A percentile compares a stretch with the other conserved stretches of the same genome.
Conservation (phyloP, 1,140 invertebrate genomes). For the Oscheius sp. region DNA sequence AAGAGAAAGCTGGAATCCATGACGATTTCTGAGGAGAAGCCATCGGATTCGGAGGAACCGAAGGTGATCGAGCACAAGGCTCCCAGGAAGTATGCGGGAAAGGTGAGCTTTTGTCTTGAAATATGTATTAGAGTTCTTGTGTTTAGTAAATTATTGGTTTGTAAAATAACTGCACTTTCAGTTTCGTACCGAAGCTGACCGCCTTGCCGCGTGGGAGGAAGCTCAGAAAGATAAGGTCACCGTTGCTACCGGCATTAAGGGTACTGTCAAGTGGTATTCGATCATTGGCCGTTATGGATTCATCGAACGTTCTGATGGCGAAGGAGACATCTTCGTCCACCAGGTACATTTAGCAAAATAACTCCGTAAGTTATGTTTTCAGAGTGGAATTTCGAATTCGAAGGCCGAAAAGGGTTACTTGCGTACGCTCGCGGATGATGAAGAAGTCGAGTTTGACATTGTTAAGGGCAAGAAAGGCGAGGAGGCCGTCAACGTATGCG, state of each 20-base stretch:
- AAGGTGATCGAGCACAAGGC: too few species aligned
- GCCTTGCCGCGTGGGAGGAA: slow-evolving; percentile 23
- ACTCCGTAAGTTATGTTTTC: not conserved
- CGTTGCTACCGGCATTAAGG: slow-evolving; percentile 20
- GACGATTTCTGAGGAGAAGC: too few species aligned
- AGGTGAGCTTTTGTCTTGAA: too few species aligned
- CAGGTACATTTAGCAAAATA: slow-evolving; percentile 1
- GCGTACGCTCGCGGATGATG: slow-evolving; percentile 34
- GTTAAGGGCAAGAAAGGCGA: slow-evolving; percentile 36
- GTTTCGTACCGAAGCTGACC: too few species aligned
- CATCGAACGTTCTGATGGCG: slow-evolving; percentile 32
- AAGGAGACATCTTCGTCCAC: slow-evolving; percentile 40
- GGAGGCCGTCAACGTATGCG: slow-evolving; percentile 40
- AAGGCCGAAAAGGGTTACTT: slow-evolving; percentile 25
- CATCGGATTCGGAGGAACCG: too few species aligned
- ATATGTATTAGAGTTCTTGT: too few species aligned
- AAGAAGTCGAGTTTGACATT: slow-evolving; percentile 34
- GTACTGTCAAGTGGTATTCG: slow-evolving; percentile 41
- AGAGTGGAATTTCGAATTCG: slow-evolving; percentile 35
- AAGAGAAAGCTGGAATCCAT: too few species aligned
- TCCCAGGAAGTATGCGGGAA: too few species aligned
- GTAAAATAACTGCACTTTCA: too few species aligned
- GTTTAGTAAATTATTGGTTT: too few species aligned
- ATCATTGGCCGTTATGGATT: slow-evolving; percentile 34
- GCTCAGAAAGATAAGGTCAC: slow-evolving; percentile 17